Conservation (phyloP, 1,140 invertebrate species). For the Macrostomum lignano region DNA sequence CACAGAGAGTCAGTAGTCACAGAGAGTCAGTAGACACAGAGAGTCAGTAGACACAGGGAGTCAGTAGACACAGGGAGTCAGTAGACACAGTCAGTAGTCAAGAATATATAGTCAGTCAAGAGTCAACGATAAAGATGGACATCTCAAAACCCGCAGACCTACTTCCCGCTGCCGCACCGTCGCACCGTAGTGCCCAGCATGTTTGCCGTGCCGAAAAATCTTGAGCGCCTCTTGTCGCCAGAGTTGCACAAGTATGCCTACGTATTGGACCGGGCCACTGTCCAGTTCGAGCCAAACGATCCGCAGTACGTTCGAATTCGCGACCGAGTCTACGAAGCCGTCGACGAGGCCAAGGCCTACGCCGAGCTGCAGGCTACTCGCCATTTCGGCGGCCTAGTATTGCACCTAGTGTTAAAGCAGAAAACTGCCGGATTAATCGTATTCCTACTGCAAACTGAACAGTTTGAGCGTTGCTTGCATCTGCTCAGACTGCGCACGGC, state of each 20-base stretch:
- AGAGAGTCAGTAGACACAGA: too few species aligned
- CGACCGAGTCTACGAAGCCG: slow-evolving; percentile 39
- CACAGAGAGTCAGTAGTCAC: too few species aligned
- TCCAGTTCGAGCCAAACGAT: slow-evolving; percentile 80
- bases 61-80: too few species aligned
- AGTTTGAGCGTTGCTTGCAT: too few species aligned
- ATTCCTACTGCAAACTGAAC: too few species aligned
- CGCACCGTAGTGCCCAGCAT: slow-evolving; percentile 42
- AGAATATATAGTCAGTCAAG: too few species aligned
- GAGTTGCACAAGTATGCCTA: slow-evolving; percentile 43
- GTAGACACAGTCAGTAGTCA: too few species aligned
- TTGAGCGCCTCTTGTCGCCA: slow-evolving; percentile 16
- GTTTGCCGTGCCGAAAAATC: slow-evolving; percentile 44
- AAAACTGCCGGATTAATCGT: slow-evolving; percentile 48
- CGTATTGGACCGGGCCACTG: slow-evolving; percentile 53
- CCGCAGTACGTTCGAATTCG: slow-evolving; percentile 39
- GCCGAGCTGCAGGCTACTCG: slow-evolving; percentile 52
- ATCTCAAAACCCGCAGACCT: too few species aligned
- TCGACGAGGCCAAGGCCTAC: slow-evolving; percentile 40
- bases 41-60: too few species aligned
- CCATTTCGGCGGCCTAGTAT: slow-evolving; percentile 63
- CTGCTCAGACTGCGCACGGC: too few species aligned
- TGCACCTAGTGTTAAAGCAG: slow-evolving; percentile 52
- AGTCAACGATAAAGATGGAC: too few species aligned
- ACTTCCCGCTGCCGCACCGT: slow-evolving; percentile 44